These are phyloP conservation scores for Helicoverpa armigera DNA, from an alignment of 1,140 invertebrate species.

Conservation along the genomic window DNA sequence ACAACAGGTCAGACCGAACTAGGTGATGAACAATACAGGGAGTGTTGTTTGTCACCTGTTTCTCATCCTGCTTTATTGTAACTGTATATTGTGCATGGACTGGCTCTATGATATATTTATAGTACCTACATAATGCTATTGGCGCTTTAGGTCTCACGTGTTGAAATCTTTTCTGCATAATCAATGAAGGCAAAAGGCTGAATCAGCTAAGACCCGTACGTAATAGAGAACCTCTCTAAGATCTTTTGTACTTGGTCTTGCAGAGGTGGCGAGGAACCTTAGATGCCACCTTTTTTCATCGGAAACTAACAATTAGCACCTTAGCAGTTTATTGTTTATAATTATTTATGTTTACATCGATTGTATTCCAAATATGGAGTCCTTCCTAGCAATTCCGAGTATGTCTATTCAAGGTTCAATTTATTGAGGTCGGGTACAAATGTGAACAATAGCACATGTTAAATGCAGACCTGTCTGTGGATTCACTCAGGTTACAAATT, in stretches of 20 bases:
- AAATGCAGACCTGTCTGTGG: not conserved
- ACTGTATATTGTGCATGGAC: not conserved
- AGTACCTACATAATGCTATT: not conserved
- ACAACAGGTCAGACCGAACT: not conserved
- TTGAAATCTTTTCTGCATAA: not conserved
- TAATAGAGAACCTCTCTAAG: too few relatives aligned
- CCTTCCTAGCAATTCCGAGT: not conserved
- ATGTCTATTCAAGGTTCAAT: not conserved
- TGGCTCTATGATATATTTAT: not conserved
- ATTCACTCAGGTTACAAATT: conserved; percentile 35
- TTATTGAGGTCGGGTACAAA: not conserved
- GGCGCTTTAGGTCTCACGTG: too few relatives aligned
- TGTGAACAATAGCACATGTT: not conserved
- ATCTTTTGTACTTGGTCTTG: too few relatives aligned
- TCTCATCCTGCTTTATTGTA: not conserved
- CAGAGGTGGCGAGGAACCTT: too few relatives aligned
- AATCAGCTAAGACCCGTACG: too few relatives aligned
- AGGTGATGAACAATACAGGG: conserved; percentile 9
- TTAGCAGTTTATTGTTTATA: not conserved
- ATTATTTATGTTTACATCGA: too few relatives aligned
- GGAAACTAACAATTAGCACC: too few relatives aligned
- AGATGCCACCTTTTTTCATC: too few relatives aligned
- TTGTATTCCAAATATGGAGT: too few relatives aligned
- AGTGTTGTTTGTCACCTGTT: not conserved
- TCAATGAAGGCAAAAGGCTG: too few relatives aligned